A percentile compares a stretch with the other conserved stretches of the same genome.
phyloP scores from a whole-genome alignment of 2,888 invertebrate species.

The Chloroclysta siterata region DNA sequence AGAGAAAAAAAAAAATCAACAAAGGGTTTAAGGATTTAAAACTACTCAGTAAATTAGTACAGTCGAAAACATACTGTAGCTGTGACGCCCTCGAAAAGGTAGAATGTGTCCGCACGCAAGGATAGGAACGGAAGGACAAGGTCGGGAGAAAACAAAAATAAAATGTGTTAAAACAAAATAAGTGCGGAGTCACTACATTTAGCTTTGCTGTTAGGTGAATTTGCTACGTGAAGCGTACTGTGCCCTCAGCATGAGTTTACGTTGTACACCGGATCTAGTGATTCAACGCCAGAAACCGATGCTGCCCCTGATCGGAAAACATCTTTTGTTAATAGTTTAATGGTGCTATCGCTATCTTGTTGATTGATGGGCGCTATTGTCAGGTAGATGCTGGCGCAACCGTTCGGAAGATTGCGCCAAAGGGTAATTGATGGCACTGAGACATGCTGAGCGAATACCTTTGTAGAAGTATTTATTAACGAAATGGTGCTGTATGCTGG shows the following conservation, averaged over 20 bases:
- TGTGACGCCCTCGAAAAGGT: conserved; percentile 36
- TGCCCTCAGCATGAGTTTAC: conserved; percentile 6
- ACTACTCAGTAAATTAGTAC: not conserved
- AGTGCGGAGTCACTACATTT: conserved; percentile 55
- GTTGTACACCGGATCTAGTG: not conserved
- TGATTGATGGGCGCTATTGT: conserved; percentile 81
- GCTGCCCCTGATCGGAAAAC: conserved; percentile 18
- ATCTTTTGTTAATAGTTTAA: conserved; percentile 70
- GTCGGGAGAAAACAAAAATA: conserved; percentile 52
- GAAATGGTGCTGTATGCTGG: conserved; percentile 21
- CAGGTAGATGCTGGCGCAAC: conserved; percentile 54
- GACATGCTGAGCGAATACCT: conserved; percentile 35
- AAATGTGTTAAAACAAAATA: conserved; percentile 51
- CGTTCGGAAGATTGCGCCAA: conserved; percentile 45
- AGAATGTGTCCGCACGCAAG: conserved; percentile 50
- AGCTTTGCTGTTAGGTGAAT: conserved; percentile 41
- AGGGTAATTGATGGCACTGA: conserved; percentile 45
- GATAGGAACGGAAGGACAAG: conserved; percentile 57
- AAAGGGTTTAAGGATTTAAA: conserved; percentile 3
- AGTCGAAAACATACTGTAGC: conserved; percentile 22
- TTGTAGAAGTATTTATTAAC: conserved; percentile 11
- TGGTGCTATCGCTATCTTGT: conserved; percentile 61
- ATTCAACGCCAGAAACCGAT: conserved; percentile 1
- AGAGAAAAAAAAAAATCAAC: not conserved
- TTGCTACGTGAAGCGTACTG: conserved; percentile 10